Evolutionary conservation across 2,113 vertebrate genomes (phyloP).

Genomic region (Regulus satrapa): DNA sequence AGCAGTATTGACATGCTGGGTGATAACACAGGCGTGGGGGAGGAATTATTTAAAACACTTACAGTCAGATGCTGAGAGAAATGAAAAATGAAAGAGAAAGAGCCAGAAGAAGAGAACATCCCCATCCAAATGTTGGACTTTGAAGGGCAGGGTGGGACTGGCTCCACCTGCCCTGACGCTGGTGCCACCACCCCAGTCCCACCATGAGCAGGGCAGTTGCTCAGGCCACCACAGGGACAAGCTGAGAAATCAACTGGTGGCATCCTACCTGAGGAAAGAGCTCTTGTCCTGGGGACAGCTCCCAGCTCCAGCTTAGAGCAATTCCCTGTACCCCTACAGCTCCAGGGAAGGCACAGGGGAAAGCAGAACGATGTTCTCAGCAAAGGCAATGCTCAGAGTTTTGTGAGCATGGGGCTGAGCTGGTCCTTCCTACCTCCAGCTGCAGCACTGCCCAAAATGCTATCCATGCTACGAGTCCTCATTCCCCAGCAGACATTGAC

Average conservation of each 20-base stretch:
- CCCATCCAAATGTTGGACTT: background rate
- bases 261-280: background rate
- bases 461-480: accelerated
- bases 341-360: background rate
- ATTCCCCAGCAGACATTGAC: background rate
- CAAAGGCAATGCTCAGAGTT: background rate
- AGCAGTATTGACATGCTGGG: background rate
- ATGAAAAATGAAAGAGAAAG: background rate
- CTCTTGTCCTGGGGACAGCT: background rate
- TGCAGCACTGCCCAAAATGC: background rate
- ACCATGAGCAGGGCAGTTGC: accelerated
- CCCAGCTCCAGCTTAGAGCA: background rate
- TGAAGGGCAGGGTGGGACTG: accelerated
- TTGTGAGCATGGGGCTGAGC: accelerated
- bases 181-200: background rate
- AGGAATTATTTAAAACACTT: slow-evolving; percentile 32
- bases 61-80: background rate
- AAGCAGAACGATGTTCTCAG: background rate
- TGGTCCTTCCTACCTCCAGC: background rate
- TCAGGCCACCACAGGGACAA: background rate
- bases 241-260: background rate
- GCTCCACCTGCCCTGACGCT: background rate
- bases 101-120: background rate
- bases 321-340: background rate
- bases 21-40: slow-evolving; percentile 40